Evolutionary conservation across 2,888 invertebrate species (phyloP).

Genomic region (Polyploca ridens): DNA sequence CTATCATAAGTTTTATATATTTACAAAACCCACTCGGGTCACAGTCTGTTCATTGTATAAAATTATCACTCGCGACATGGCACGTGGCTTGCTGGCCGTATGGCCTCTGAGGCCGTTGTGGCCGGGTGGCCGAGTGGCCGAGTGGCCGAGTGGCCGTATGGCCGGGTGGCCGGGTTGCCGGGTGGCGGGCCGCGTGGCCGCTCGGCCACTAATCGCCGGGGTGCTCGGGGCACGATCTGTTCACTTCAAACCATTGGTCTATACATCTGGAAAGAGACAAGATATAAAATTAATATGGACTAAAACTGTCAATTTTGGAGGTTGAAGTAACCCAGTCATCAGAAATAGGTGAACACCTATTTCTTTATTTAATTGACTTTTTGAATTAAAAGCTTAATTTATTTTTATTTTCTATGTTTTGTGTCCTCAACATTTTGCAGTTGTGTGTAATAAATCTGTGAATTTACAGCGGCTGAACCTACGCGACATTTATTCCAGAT

Average conservation of each 20-base stretch:
- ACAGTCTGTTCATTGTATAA: slow-evolving; percentile 78
- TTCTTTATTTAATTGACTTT: too few relatives aligned
- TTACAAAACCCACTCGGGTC: slow-evolving; percentile 68
- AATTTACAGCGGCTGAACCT: too few relatives aligned
- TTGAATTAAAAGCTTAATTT: too few relatives aligned
- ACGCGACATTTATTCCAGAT: too few relatives aligned
- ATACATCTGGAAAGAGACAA: slow-evolving; percentile 92
- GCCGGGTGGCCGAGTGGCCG: slow-evolving; percentile 21
- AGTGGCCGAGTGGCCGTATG: slow-evolving; percentile 20
- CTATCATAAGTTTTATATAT: slow-evolving; percentile 74
- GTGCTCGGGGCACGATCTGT: slow-evolving; percentile 99
- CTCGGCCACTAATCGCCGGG: slow-evolving; percentile 92
- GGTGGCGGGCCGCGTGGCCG: slow-evolving; percentile 75
- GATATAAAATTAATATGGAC: slow-evolving; percentile 29
- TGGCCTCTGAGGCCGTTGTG: slow-evolving; percentile 17
- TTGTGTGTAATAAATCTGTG: too few relatives aligned
- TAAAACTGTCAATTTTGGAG: too few relatives aligned
- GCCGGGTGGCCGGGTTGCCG: slow-evolving; percentile 20
- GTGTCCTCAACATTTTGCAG: too few relatives aligned
- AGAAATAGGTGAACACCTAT: too few relatives aligned
- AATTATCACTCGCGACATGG: slow-evolving; percentile 77
- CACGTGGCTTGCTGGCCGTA: slow-evolving; percentile 40
- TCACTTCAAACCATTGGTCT: slow-evolving; percentile 99
- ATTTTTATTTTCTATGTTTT: too few relatives aligned
- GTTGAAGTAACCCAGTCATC: too few relatives aligned